Percentiles rank a stretch among this genome's conserved stretches.
These are phyloP conservation scores for Fringilla coelebs DNA, from an alignment of 2,797 vertebrate genomes.

Conservation along the genomic window DNA sequence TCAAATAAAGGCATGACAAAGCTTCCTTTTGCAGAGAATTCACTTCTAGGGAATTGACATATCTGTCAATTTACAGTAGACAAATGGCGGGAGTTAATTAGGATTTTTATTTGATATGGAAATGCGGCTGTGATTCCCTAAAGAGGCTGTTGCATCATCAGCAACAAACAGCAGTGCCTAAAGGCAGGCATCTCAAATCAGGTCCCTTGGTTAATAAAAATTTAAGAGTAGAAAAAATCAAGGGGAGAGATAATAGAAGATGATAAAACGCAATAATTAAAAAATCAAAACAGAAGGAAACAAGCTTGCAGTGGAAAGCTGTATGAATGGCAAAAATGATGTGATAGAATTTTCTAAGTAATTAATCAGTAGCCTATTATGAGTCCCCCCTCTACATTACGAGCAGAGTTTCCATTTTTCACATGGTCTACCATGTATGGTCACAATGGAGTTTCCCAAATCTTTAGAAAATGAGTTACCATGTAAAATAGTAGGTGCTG, in stretches of 20 bases:
- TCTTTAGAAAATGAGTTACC: neutral
- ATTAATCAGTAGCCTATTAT: neutral
- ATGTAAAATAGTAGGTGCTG: neutral
- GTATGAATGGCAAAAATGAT: neutral
- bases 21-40: neutral
- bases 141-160: neutral
- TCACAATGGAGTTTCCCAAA: neutral
- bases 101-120: constrained; percentile 24
- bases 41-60: neutral
- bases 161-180: neutral
- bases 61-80: constrained; percentile 16
- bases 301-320: neutral
- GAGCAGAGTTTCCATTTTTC: neutral
- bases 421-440: neutral
- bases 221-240: neutral
- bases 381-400: neutral
- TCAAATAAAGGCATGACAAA: constrained; percentile 1
- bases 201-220: constrained; percentile 36
- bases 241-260: neutral
- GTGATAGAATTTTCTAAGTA: neutral
- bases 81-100: neutral
- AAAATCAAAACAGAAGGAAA: neutral
- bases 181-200: constrained; percentile 18
- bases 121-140: constrained; percentile 15
- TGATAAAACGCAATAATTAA: neutral